These are phyloP conservation scores for Rhynchonycteris naso DNA, from an alignment of 2,797 vertebrate genomes.

Conservation along the genomic window DNA sequence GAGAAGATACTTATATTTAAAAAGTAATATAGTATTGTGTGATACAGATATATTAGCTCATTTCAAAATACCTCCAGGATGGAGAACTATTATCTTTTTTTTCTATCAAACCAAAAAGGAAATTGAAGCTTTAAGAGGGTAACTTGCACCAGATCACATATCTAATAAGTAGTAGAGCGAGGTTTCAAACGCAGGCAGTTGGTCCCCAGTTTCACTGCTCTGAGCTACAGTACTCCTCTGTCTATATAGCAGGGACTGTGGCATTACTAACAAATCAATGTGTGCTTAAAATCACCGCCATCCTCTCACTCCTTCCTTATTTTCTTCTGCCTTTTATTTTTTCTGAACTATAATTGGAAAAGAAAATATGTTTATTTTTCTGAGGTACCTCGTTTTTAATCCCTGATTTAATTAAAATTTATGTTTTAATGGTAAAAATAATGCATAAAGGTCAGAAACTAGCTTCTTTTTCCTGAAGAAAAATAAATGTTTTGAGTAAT, in stretches of 20 bases:
- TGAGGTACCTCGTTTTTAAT: not conserved
- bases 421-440: not conserved
- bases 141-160: not conserved
- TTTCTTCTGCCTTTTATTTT: not conserved
- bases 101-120: not conserved
- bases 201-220: accelerated
- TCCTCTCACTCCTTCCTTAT: too few relatives aligned
- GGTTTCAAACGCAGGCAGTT: not conserved
- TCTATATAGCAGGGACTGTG: not conserved
- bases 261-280: not conserved
- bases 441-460: not conserved
- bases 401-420: conserved; percentile 45
- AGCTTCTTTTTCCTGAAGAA: conserved; percentile 30
- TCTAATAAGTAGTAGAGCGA: not conserved
- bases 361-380: not conserved
- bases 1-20: not conserved
- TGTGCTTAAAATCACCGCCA: not conserved
- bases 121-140: not conserved
- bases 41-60: not conserved
- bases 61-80: not conserved
- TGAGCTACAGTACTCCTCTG: not conserved
- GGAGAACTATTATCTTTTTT: not conserved
- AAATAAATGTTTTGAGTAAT: conserved; percentile 25
- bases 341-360: not conserved
- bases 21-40: not conserved